phyloP scores from a whole-genome alignment of 1,140 invertebrate species.

The Chymomyza costata region DNA sequence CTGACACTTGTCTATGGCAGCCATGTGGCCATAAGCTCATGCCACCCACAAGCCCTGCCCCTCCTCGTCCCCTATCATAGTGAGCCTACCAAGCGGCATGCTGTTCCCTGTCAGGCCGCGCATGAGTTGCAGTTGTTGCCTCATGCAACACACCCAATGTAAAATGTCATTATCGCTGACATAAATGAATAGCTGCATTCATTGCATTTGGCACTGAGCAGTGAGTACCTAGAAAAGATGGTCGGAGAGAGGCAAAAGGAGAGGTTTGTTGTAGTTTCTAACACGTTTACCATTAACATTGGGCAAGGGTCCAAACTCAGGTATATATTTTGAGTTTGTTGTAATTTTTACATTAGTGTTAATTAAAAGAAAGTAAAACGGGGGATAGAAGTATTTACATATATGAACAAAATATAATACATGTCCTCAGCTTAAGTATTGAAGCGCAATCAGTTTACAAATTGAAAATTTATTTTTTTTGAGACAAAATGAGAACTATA shows the following conservation, averaged over 20 bases:
- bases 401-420: no score
- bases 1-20: slow-evolving; percentile 66
- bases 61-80: slow-evolving; percentile 5
- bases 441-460: no score
- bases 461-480: no score
- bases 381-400: no score
- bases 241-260: no score
- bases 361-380: no score
- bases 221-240: no score
- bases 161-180: slow-evolving; percentile 72
- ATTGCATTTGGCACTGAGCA: slow-evolving; percentile 71
- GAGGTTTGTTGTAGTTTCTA: slow-evolving; percentile 54
- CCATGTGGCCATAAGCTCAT: slow-evolving; percentile 28
- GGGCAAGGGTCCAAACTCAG: slow-evolving; percentile 46
- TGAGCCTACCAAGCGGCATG: slow-evolving; percentile 50
- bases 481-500: no score
- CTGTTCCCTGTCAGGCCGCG: no score
- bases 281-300: slow-evolving; percentile 68
- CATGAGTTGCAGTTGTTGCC: slow-evolving; percentile 37
- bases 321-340: no score
- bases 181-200: slow-evolving; percentile 74
- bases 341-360: no score
- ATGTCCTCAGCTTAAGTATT: no score
- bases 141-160: slow-evolving; percentile 61
- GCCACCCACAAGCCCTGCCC: neutral